phyloP scores from a whole-genome alignment of 2,797 vertebrate genomes.

The Furcifer pardalis region DNA sequence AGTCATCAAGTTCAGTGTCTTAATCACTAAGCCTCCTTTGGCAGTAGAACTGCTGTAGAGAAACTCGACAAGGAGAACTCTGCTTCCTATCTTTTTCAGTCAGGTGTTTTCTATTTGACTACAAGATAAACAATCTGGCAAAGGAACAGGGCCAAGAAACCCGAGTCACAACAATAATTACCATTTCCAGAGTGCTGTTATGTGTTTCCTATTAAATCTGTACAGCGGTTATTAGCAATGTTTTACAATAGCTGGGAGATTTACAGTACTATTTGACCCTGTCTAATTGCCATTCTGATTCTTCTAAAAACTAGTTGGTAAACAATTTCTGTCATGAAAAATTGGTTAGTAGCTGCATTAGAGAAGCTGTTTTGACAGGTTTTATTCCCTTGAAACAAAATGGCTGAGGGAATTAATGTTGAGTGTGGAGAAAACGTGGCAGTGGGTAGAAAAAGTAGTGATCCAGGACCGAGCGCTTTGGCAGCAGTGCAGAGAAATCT shows the following conservation, averaged over 20 bases:
- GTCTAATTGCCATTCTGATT: constrained; percentile 64
- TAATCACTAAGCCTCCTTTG: too few species aligned
- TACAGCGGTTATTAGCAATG: constrained; percentile 83
- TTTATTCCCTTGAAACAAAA: constrained; percentile 56
- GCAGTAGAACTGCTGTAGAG: neutral
- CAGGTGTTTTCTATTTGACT: neutral
- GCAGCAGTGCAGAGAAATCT: too few species aligned
- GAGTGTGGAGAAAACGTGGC: too few species aligned
- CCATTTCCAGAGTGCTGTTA: constrained; percentile 68
- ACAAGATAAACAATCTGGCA: constrained; percentile 41
- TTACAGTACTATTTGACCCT: constrained; percentile 81
- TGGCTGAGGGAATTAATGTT: constrained; percentile 1
- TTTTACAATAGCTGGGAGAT: constrained; percentile 84
- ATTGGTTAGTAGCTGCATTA: constrained; percentile 33
- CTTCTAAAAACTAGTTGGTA: constrained; percentile 63
- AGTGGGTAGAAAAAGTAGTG: too few species aligned
- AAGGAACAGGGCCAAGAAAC: constrained; percentile 54
- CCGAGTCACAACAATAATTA: constrained; percentile 60
- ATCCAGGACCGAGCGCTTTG: too few species aligned
- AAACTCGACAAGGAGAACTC: neutral
- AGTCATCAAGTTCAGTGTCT: too few species aligned
- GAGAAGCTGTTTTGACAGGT: constrained; percentile 43
- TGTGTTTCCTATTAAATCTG: constrained; percentile 73
- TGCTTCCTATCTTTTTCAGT: neutral
- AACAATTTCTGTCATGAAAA: constrained; percentile 50